Percentiles rank a stretch among this genome's conserved stretches.
phyloP scores from a whole-genome alignment of 2,113 vertebrate genomes.

The Corythaixoides concolor region DNA sequence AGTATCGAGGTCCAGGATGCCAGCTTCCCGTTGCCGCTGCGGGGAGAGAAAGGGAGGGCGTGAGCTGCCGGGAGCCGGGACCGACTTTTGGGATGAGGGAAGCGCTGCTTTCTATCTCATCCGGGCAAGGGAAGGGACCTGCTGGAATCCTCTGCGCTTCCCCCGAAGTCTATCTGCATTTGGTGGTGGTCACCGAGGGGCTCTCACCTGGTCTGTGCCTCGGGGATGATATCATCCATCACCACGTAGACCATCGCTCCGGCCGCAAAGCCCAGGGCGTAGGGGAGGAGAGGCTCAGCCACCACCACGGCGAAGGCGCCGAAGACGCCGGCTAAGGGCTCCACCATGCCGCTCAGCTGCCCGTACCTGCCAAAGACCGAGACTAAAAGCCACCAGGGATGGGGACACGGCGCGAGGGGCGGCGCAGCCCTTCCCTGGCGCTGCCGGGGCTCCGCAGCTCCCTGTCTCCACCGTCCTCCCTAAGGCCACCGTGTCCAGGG shows the following conservation, averaged over 20 bases:
- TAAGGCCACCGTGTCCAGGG: rapidly evolving
- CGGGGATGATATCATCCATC: conserved; percentile 94
- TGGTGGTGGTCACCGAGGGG: rapidly evolving
- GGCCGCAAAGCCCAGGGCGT: conserved; percentile 91
- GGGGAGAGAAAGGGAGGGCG: background rate
- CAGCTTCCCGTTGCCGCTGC: conserved; percentile 92
- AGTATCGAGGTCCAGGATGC: conserved; percentile 92
- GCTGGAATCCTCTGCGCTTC: too few species aligned
- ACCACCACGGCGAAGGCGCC: conserved; percentile 86
- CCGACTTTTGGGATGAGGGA: rapidly evolving
- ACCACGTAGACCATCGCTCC: conserved; percentile 98
- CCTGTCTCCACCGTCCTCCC: rapidly evolving
- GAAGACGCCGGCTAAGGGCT: conserved; percentile 85
- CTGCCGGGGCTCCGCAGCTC: rapidly evolving
- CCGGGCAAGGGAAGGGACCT: background rate
- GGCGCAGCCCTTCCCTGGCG: background rate
- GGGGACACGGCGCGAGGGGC: rapidly evolving
- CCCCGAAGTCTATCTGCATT: rapidly evolving
- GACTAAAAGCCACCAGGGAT: too few species aligned
- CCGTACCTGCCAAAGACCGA: conserved; percentile 81
- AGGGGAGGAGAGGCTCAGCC: conserved; percentile 90
- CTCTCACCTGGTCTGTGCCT: conserved; percentile 91
- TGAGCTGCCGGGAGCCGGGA: background rate
- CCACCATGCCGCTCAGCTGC: conserved; percentile 97
- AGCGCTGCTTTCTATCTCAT: rapidly evolving